Evolutionary conservation across 30 jellyfish, hydroid and myxozoan species (phyloP), one percentile per base, ranked within the genome.

Genomic region (Haliclystus octoradiatus): DNA sequence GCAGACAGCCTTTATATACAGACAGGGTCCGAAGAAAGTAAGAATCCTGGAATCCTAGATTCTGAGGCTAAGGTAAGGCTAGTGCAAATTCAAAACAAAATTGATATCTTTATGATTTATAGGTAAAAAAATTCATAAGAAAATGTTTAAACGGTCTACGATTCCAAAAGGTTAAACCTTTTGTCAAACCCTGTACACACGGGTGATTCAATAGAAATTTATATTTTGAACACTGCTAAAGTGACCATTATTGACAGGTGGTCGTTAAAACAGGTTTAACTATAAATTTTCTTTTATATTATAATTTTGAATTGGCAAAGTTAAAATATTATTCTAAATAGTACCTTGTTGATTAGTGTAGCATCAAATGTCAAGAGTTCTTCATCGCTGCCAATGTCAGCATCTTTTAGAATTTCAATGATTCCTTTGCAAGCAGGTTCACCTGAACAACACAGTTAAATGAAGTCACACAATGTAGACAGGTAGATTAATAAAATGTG

Each of bases 341-440:
- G 5, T 65, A 88, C 97, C 93, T 88, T 88, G 81, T 88, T 88
- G 53, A 88, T 78, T 27, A 88, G 64, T 14, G 97, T 80, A 81
- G 81, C 60, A 3, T 94, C 93, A 66, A 72, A 88, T 25, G 72
- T 92, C 57, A 88, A 70, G 1, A 88, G 83, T 68, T 88, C 97
- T 30, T 88, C 97, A 64, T 88, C 97, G 2, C 83, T 77, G 25
- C 82, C 81, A 29, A 66, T 80, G 27, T 81, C 95, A 1, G 94
- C 62, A 50, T 80, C 97, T 29, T 70, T 88, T 25, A 88, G 81
- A n/a, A 88, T 88, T 26, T 88, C 97, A 28, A 88, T 73, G 32
- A 88, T 68, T 5, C 95, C 97, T 50, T 76, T 80, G 50, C 81
- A 81, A 50, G 65, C 76, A 25, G 69, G 14, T 27, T 84, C 67